Evolutionary conservation across 2,797 vertebrate genomes (phyloP), one percentile per base, ranked within the genome.

Genomic region (Coreius guichenoti): DNA sequence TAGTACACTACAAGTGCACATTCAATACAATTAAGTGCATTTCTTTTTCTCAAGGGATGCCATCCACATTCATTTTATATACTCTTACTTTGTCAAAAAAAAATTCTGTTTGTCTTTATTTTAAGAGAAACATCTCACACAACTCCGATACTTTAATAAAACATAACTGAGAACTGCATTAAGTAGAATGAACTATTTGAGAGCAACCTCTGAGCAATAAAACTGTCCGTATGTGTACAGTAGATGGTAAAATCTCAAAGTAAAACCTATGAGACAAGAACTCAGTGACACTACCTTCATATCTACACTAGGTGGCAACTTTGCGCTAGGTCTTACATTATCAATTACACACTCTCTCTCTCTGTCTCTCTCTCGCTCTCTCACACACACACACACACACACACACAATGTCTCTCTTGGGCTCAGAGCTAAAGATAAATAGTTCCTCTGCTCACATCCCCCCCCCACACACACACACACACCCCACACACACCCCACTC

Each of bases 281-380:
- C 61, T 9, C 61, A 83, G 3, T 54, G 31, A 68, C 23, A 68
- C 19, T 76, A 21, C 33, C 45, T 39, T 43, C 11, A 29, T 31
- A 65, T 68, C 5, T 9, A 68, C 82, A 83, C 82, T 45, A 77
- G 82, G 61, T 43, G 82, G 82, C 47, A 72, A 70, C 49, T 72
- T 56, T 56, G 49, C 3, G 11, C 82, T 54, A 72, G 67, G 56
- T 58, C 9, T 65, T 21, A 23, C 2, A 63, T 23, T 51, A 21
- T 29, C 23, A 26, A 61, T 26, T 1, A n/a, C 21, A 11, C 23
- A 8, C 12, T 45, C 56, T 78, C 56, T 67, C 39, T 65, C 21
- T 74, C 45, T 23, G 9, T 43, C 69, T 21, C 73, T 47, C 56
- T 19, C 36, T 23, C 36, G 5, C 69, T 23, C 69, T 23, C 69